Evolutionary conservation across 2,888 invertebrate genomes (phyloP), one percentile per base, ranked within the genome.

Genomic region (Dasysyrphus albostriatus): DNA sequence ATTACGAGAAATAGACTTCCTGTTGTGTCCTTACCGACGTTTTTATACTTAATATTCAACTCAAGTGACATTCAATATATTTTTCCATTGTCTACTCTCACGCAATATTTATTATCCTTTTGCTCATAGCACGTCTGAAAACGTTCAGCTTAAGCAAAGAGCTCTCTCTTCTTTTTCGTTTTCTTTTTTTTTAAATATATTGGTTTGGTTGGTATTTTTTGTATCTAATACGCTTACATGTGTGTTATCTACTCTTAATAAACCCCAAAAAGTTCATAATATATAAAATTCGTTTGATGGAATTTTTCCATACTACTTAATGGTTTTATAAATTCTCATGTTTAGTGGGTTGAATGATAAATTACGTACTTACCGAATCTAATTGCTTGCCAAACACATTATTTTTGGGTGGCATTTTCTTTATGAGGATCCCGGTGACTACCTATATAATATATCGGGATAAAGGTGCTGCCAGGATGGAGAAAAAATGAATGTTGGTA

Each of bases 281-380:
- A 37, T 39, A 37, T 24, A 24, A 61, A 61, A 34, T 39, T 61
- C 59, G 49, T 61, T 42, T 49, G 69, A 61, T 49, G 34, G 69
- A 51, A 77, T 70, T 70, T 42, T 14, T 42, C 24, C 3, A 24
- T 59, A 51, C 39, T 24, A 16, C 59, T 76, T 58, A 69, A 59
- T 69, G 76, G 67, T 49, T 76, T 59, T 69, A 44, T 59, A 69
- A 67, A 69, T 34, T 58, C 34, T 77, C 34, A 5, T 42, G 34
- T 19, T 70, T 70, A 61, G 61, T 70, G 6, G 59, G 69, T 39
- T 37, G 69, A n/a, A 77, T 70, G 69, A 76, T 39, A 51, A 61
- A 61, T 61, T 61, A 61, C 14, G 9, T 61, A 61, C 61, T 61
- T 61, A 61, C 5, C 39, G 16, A 61, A 61, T 61, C 61, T 61